Evolutionary conservation across 2,888 invertebrate genomes (phyloP).

Genomic region (Philereme vetulata): DNA sequence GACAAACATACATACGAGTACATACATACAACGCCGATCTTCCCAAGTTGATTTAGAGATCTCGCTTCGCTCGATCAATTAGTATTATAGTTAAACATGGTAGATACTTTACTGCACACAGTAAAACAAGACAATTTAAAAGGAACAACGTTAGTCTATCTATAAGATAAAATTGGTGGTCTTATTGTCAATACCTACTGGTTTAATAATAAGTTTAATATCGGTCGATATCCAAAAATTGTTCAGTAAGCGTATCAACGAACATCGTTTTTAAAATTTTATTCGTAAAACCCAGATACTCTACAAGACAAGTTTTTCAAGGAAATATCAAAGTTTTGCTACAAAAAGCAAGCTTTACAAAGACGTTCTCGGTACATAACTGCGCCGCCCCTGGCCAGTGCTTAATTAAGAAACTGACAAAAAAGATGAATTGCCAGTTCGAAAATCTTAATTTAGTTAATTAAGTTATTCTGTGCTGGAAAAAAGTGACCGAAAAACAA

Average conservation of each 20-base stretch:
- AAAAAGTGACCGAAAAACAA: slow-evolving; percentile 55
- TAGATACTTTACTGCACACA: no score
- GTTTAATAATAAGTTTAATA: no score
- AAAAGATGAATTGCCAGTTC: slow-evolving; percentile 59
- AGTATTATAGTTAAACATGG: no score
- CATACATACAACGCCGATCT: no score
- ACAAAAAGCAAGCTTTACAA: slow-evolving; percentile 20
- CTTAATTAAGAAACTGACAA: slow-evolving; percentile 62
- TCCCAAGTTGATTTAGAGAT: no score
- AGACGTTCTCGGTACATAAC: slow-evolving; percentile 22
- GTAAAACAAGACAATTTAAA: no score
- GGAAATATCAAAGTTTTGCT: slow-evolving; percentile 21
- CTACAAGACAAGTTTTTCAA: slow-evolving; percentile 19
- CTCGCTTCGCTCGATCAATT: no score
- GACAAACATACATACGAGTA: no score
- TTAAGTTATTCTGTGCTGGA: slow-evolving; percentile 57
- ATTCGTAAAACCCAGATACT: slow-evolving; percentile 6
- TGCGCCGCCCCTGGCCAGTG: slow-evolving; percentile 35
- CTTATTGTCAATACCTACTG: no score
- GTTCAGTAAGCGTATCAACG: background rate
- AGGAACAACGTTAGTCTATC: no score
- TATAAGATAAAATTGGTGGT: no score
- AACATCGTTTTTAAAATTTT: no score
- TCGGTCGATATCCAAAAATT: background rate
- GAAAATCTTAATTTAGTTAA: slow-evolving; percentile 69